phyloP scores from a whole-genome alignment of 2,888 invertebrate species.

The Caenorhabditis panamensis region DNA sequence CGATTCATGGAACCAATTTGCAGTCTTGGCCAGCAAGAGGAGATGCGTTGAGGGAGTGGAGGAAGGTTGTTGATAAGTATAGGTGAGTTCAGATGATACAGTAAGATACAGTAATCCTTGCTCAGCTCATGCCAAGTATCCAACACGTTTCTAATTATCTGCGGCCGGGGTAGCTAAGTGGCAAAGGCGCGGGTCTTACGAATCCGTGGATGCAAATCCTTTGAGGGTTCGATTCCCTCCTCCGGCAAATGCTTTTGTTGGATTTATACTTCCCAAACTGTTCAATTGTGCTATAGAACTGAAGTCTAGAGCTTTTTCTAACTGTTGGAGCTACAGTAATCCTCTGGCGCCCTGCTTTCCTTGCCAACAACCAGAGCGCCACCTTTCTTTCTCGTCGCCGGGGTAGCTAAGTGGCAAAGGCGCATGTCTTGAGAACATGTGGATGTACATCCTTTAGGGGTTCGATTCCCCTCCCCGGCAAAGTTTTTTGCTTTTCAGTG shows the following conservation, averaged over 20 bases:
- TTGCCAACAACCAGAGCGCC: background rate
- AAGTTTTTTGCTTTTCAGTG: constrained; percentile 17
- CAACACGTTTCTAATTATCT: background rate
- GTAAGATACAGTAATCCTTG: background rate
- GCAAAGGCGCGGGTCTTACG: constrained; percentile 10
- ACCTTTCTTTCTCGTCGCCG: background rate
- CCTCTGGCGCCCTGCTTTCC: background rate
- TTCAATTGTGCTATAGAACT: too few relatives aligned
- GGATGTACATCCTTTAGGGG: constrained; percentile 45
- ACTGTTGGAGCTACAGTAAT: background rate
- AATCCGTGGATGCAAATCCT: too few relatives aligned
- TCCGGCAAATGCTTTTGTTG: constrained; percentile 19
- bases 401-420: constrained; percentile 20
- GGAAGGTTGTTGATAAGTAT: constrained; percentile 76
- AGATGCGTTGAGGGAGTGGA: constrained; percentile 70
- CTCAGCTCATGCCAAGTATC: background rate
- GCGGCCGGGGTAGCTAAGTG: constrained; percentile 6
- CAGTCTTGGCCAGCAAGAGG: constrained; percentile 71
- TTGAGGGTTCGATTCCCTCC: constrained; percentile 31
- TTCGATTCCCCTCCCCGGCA: constrained; percentile 54
- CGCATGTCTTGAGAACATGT: background rate
- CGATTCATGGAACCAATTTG: constrained; percentile 70
- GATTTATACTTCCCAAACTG: constrained; percentile 8
- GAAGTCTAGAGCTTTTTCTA: background rate
- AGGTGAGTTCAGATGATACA: constrained; percentile 56